A percentile compares a stretch with the other conserved stretches of the same genome.
These are phyloP conservation scores for Heliocidaris erythrogramma DNA, from an alignment of 35 echinoderm and acorn worm genomes.

Conservation along the genomic window DNA sequence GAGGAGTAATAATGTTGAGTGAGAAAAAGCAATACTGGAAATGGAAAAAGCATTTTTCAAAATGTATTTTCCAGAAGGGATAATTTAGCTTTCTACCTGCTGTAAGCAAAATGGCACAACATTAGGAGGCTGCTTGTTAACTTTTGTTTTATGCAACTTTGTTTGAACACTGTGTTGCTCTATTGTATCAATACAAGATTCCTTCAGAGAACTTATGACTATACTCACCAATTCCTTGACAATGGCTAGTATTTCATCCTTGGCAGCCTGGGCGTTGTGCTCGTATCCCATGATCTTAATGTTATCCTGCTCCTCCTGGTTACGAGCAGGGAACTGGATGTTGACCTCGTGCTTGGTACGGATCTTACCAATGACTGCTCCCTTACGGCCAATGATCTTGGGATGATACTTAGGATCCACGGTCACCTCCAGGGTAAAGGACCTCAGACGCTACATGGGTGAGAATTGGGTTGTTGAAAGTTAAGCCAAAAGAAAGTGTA, in stretches of 20 bases:
- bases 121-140: too few species aligned
- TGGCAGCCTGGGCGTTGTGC: slow-evolving; percentile 71
- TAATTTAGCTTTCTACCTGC: too few species aligned
- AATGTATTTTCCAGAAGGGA: too few species aligned
- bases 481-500: neutral
- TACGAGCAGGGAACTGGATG: slow-evolving; percentile 89
- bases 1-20: too few species aligned
- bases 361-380: slow-evolving; percentile 85
- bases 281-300: slow-evolving; percentile 88
- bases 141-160: too few species aligned
- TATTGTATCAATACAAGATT: too few species aligned
- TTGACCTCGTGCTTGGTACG: slow-evolving; percentile 82
- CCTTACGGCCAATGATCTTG: slow-evolving; percentile 98
- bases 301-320: slow-evolving; percentile 56
- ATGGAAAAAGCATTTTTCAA: too few species aligned
- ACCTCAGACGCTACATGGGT: slow-evolving; percentile 60
- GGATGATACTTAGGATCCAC: slow-evolving; percentile 90
- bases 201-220: too few species aligned
- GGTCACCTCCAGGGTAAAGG: slow-evolving; percentile 60
- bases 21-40: too few species aligned
- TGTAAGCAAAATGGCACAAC: too few species aligned
- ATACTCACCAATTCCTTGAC: slow-evolving; percentile 88
- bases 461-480: neutral
- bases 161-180: too few species aligned
- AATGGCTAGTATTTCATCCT: slow-evolving; percentile 79